Base-by-base conservation (phyloP, 2,888 invertebrate species). In the Nymphalis c-album region DNA sequence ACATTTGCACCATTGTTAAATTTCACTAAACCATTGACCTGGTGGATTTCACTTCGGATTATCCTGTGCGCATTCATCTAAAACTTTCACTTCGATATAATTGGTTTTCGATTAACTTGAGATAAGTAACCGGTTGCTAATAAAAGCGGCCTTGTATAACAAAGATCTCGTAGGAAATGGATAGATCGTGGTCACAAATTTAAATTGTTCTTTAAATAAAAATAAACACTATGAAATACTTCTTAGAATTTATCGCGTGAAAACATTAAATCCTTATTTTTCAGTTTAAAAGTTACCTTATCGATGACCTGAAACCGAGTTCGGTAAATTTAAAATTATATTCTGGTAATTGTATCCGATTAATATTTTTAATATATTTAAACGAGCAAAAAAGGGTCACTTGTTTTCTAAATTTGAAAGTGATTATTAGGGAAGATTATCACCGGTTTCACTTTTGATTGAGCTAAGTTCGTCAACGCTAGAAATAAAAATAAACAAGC, bases 61-160 rank as follows among this genome's bases (percentile, higher is more conserved):
- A 53, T 66, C 59, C 62, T 57, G 59, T 53, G 16, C 55, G 22
- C 59, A 53, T 35, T 64, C 53, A 16, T 18, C 31, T 57, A 53
- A 60, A 65, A 65, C 69, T 69, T 69, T 69, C 69, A 69, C 69
- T 69, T 31, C 20, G 64, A 47, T 55, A 51, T 45, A 60, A 66
- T 61, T 69, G 40, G 47, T 62, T 61, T 47, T 61, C 50, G 57
- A 66, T 66, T 62, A 47, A 53, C 51, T 50, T 7, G 45, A 48
- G 61, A 61, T 59, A 50, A 55, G 59, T 53, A 68, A 69, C 69
- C 62, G 69, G 69, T 69, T 62, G 20, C 48, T 64, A 60, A 53
- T 60, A 51, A 31, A 45, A 45, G 18, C 13, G 8, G 20, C 10
- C 40, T 35, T 47, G 18, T 53, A 60, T 60, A 55, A 6, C 22